Base-by-base conservation (phyloP, 2,888 invertebrate genomes). In the Hydriomena furcata region DNA sequence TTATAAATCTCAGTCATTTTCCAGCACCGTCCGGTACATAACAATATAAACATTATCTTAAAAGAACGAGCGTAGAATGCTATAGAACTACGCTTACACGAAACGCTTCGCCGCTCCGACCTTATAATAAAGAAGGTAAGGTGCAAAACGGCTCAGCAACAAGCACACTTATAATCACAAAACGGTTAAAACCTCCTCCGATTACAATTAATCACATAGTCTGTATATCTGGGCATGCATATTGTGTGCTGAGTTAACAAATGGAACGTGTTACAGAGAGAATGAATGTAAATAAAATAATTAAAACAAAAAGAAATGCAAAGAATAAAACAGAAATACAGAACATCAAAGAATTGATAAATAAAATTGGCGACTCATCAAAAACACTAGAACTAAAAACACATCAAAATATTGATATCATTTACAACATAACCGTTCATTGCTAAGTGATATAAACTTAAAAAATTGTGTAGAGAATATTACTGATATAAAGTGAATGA, bases 151-250 rank as follows among this genome's bases (percentile, higher is more conserved):
- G 43, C 43, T 31, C 28, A 1, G 52, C 47, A 20, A 44, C 45
- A 54, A 49, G 54, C 51, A 58, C 55, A 62, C 28, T 44, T 49
- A 57, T 52, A 54, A 57, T 60, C 55, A 55, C 56, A 60, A 58
- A 57, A 52, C 58, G 52, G n/a, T 52, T 59, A 52, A 53, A 40
- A 52, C 60, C 60, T 55, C 50, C 44, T 52, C 61, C 58, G 52
- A 42, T 41, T 54, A 59, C 50, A 57, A 61, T 54, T 65, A 73
- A 78, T 83, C 38, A 51, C 50, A 46, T 30, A 32, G 23, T 31
- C 25, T 40, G 34, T 36, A n/a, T n/a, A 32, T 52, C 81, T 79
- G 82, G 82, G 81, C 84, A 84, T 84, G 84, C 84, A 83, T 78
- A 73, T 72, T 65, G 67, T 62, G 57, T 53, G 60, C 55, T 51